Evolutionary conservation across 2,113 vertebrate genomes (phyloP).

Genomic region (Lepus timidus): DNA sequence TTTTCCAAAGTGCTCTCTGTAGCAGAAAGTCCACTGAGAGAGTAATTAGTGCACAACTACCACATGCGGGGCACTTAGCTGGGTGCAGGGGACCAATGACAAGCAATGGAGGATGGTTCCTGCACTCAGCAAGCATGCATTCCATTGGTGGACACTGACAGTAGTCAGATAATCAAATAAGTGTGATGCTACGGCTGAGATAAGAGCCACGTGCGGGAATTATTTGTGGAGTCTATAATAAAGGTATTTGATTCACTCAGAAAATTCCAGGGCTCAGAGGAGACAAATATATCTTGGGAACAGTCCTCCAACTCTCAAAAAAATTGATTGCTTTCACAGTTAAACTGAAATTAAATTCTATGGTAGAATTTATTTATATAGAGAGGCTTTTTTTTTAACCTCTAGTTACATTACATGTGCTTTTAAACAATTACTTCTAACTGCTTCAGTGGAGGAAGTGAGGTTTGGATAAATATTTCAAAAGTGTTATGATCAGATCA

Average conservation of each 20-base stretch:
- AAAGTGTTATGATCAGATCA: constrained; percentile 32
- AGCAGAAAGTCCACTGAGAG: neutral
- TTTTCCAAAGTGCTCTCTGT: neutral
- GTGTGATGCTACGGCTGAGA: neutral
- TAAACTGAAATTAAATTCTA: constrained; percentile 3
- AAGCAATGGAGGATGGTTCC: neutral
- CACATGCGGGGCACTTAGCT: neutral
- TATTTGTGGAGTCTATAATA: neutral
- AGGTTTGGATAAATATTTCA: neutral
- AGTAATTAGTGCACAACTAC: neutral
- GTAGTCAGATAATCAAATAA: neutral
- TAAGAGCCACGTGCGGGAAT: neutral
- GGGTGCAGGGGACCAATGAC: neutral
- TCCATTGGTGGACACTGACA: neutral
- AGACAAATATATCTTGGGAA: constrained; percentile 29
- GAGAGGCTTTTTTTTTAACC: neutral
- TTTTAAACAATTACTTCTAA: constrained; percentile 54
- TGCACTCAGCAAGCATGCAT: neutral
- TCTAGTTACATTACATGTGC: neutral
- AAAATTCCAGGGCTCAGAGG: neutral
- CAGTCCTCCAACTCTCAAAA: neutral
- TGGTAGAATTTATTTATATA: constrained; percentile 17
- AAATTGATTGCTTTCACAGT: constrained; percentile 49
- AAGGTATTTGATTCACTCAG: neutral
- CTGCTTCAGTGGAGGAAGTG: neutral